Base-by-base conservation (phyloP, 2,113 vertebrate genomes). In the Otus sunia region DNA sequence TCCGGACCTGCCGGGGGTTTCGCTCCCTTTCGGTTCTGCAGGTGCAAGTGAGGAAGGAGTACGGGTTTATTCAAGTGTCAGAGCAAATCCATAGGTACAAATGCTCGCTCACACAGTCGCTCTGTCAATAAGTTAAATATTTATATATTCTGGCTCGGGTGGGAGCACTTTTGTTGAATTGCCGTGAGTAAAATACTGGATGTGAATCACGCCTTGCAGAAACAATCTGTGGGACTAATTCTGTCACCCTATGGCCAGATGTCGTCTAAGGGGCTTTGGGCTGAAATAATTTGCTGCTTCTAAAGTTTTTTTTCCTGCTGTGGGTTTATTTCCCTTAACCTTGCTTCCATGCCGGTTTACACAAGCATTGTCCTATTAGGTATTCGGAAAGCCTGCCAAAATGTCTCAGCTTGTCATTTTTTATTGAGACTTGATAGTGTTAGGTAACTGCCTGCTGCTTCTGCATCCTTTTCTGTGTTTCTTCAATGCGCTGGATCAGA, bases 401-500 rank as follows among this genome's bases (percentile, higher is more conserved):
- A 83, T 62, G 41, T 83, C 75, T 95, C 82, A 73, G 86, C 88
- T 90, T 86, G 91, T 94, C 83, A 64, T 74, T 86, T 94, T 77
- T 79, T 89, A 94, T 77, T 89, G 92, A 75, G 83, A 88, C 66
- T 89, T 80, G 76, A 63, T 94, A 75, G 47, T 66, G 69, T 92
- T 90, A 92, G 82, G 73, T 92, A 92, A 77, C 86, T 43, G 80
- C 90, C 90, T 92, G 77, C 77, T 95, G 77, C 43, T 95, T 75
- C 81, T 90, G 72, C 92, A 84, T 83, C 67, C n/a, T 90, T 73
- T 91, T 60, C 71, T 16, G 1, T 69, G 78, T 76, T 96, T 62
- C 75, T 73, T 55, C 71, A 47, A 2, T 30, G 68, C 50, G 10
- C 72, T 41, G 52, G 41, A 64, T 86, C 93, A 45, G n/a, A n/a